A percentile compares a stretch with the other conserved stretches of the same genome.
phyloP scores from a whole-genome alignment of 2,797 vertebrate species.

The Hemibagrus guttatus region DNA sequence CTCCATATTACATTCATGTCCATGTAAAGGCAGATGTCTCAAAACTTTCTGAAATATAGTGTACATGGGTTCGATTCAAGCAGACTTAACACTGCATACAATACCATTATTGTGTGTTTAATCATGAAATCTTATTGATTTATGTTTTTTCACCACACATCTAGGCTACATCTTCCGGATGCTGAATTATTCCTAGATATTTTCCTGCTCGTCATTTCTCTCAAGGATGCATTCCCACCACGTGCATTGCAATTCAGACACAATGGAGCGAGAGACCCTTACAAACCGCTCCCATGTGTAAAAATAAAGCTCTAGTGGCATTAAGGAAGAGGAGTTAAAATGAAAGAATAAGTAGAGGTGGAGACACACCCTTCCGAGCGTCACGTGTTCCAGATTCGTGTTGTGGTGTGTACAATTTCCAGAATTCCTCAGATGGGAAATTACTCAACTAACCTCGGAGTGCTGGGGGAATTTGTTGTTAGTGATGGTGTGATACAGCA shows the following conservation, averaged over 20 bases:
- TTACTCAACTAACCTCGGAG: neutral
- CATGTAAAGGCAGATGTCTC: too few species aligned
- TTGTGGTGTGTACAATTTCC: neutral
- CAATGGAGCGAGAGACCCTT: neutral
- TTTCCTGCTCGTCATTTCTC: neutral
- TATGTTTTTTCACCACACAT: neutral
- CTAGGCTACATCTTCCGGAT: neutral
- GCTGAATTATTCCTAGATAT: neutral
- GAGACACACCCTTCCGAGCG: neutral
- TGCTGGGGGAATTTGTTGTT: slow-evolving; percentile 11
- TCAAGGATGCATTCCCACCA: neutral
- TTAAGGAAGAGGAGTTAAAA: neutral
- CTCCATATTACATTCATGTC: too few species aligned
- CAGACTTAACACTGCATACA: neutral
- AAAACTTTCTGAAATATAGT: too few species aligned
- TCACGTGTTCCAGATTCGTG: neutral
- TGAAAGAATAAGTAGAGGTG: neutral
- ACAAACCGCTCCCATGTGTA: neutral
- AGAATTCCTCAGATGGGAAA: neutral
- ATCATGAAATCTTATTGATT: neutral
- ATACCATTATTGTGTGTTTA: neutral
- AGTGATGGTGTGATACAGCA: neutral
- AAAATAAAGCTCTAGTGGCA: neutral
- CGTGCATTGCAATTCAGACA: neutral
- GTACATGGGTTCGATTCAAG: neutral